Conservation (phyloP, 1,140 invertebrate species). For the Uloborus diversus region DNA sequence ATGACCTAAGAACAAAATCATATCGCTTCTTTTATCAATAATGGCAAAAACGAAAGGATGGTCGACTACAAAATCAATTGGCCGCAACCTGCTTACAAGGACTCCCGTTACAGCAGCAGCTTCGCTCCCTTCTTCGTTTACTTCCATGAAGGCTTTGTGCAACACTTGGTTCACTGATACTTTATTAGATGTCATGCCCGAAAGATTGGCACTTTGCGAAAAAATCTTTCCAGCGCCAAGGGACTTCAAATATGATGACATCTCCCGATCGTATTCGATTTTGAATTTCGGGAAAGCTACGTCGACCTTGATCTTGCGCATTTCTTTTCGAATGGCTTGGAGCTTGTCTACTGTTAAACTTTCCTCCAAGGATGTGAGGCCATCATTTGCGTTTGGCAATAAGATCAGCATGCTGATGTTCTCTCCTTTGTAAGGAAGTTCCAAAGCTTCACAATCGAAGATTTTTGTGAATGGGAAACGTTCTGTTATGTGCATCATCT, state of each 20-base stretch:
- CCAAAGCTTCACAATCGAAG: constrained; percentile 72
- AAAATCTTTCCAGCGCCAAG: constrained; percentile 60
- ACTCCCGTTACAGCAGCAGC: constrained; percentile 74
- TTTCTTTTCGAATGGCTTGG: not conserved
- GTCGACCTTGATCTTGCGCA: constrained; percentile 35
- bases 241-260: constrained; percentile 47
- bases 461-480: constrained; percentile 76
- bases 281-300: constrained; percentile 61
- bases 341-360: constrained; percentile 15
- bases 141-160: constrained; percentile 70
- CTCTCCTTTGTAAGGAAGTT: constrained; percentile 76
- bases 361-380: constrained; percentile 40
- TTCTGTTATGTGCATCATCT: constrained; percentile 86
- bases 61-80: constrained; percentile 67
- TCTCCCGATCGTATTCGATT: constrained; percentile 48
- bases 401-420: constrained; percentile 64
- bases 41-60: constrained; percentile 60
- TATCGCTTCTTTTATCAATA: constrained; percentile 23
- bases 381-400: constrained; percentile 59
- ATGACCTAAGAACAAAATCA: constrained; percentile 58
- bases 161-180: constrained; percentile 62
- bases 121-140: constrained; percentile 80
- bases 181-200: constrained; percentile 52
- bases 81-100: constrained; percentile 57
- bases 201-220: constrained; percentile 57